These are phyloP conservation scores for Riptortus pedestris DNA, from an alignment of 1,140 invertebrate genomes.

Conservation along the genomic window DNA sequence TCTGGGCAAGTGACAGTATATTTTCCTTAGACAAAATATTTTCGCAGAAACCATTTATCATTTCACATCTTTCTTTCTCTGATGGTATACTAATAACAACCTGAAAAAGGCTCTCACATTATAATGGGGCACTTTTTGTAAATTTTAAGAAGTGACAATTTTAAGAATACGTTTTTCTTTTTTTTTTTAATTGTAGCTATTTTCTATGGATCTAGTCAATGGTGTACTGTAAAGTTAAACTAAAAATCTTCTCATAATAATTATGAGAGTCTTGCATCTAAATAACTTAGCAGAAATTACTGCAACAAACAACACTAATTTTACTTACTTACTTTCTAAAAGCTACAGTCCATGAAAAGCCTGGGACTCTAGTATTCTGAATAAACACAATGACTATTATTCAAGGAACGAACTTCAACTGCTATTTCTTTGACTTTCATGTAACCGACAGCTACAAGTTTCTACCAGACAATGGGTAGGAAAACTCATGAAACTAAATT, in stretches of 20 bases:
- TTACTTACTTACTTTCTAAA: no score
- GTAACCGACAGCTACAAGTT: no score
- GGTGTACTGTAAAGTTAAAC: neutral
- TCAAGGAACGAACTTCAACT: no score
- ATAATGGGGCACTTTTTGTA: constrained; percentile 34
- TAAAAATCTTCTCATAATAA: neutral
- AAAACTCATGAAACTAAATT: no score
- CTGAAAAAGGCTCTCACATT: constrained; percentile 42
- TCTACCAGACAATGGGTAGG: no score
- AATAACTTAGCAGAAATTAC: no score
- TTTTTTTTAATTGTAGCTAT: neutral
- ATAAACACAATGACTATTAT: no score
- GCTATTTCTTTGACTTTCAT: no score
- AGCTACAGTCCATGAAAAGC: no score
- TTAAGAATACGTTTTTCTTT: constrained; percentile 37
- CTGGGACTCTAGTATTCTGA: no score
- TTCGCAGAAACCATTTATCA: constrained; percentile 29
- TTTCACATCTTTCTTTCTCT: constrained; percentile 49
- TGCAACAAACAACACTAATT: no score
- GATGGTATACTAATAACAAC: constrained; percentile 58
- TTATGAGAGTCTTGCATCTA: neutral
- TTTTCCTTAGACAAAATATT: constrained; percentile 23
- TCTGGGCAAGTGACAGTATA: constrained; percentile 34
- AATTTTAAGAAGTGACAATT: constrained; percentile 35
- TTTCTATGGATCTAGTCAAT: constrained; percentile 20